Evolutionary conservation across 2,888 invertebrate genomes (phyloP).

Genomic region (Ennomos quercinarius): DNA sequence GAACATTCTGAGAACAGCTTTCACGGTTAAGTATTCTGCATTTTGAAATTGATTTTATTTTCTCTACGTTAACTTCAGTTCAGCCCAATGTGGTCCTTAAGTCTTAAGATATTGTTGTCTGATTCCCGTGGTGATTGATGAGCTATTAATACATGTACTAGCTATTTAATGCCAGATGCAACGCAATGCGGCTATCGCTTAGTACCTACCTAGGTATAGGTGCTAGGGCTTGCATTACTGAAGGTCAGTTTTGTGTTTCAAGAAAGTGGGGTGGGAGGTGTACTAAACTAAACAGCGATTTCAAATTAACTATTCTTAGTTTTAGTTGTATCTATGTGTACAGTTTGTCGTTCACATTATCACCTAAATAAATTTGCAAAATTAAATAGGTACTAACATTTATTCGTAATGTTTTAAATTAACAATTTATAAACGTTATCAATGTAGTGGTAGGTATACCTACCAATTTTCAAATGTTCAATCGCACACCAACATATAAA

Average conservation of each 20-base stretch:
- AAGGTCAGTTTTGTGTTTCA: constrained; percentile 72
- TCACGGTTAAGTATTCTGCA: constrained; percentile 71
- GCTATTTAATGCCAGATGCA: constrained; percentile 62
- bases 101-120: constrained; percentile 45
- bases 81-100: constrained; percentile 53
- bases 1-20: constrained; percentile 73
- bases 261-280: constrained; percentile 53
- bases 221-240: constrained; percentile 62
- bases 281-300: constrained; percentile 53
- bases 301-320: constrained; percentile 42
- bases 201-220: constrained; percentile 23
- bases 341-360: not conserved
- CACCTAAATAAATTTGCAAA: too few species aligned
- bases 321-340: constrained; percentile 40
- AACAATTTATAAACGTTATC: constrained; percentile 6
- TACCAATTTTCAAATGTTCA: too few species aligned
- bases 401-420: constrained; percentile 9
- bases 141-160: constrained; percentile 43
- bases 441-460: too few species aligned
- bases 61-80: constrained; percentile 34
- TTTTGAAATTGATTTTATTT: constrained; percentile 67
- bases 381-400: too few species aligned
- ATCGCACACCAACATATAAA: constrained; percentile 12
- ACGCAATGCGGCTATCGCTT: constrained; percentile 58
- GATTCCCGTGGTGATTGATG: constrained; percentile 40